phyloP scores from a whole-genome alignment of 2,797 vertebrate genomes.

The Limosa lapponica region DNA sequence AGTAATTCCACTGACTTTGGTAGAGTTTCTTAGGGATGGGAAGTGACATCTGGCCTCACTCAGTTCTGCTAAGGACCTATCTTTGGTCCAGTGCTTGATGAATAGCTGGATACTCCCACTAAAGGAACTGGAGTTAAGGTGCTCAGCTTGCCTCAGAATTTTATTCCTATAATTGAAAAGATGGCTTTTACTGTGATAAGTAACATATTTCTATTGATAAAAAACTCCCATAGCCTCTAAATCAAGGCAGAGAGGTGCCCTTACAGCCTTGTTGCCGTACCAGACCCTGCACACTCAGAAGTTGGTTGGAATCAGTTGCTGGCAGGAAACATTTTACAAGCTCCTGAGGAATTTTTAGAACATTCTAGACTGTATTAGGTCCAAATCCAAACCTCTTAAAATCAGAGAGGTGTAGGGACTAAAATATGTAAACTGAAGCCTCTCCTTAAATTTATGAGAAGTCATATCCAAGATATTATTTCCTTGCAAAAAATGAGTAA shows the following conservation, averaged over 20 bases:
- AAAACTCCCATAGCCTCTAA: neutral
- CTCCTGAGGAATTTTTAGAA: conserved; percentile 2
- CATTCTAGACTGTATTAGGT: neutral
- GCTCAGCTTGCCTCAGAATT: neutral
- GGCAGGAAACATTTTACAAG: neutral
- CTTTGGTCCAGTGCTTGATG: neutral
- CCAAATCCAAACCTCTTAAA: neutral
- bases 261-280: neutral
- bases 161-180: neutral
- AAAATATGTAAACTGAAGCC: neutral
- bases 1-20: neutral
- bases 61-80: neutral
- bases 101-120: neutral
- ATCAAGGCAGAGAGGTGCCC: neutral
- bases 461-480: neutral
- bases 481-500: neutral
- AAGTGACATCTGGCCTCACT: neutral
- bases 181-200: neutral
- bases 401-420: neutral
- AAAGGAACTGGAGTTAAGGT: neutral
- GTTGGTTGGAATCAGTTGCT: neutral
- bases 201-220: neutral
- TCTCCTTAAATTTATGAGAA: conserved; percentile 21
- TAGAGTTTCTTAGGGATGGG: neutral
- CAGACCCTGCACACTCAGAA: neutral